Conservation (phyloP, 1,140 invertebrate genomes). For the Drosophila miranda region DNA sequence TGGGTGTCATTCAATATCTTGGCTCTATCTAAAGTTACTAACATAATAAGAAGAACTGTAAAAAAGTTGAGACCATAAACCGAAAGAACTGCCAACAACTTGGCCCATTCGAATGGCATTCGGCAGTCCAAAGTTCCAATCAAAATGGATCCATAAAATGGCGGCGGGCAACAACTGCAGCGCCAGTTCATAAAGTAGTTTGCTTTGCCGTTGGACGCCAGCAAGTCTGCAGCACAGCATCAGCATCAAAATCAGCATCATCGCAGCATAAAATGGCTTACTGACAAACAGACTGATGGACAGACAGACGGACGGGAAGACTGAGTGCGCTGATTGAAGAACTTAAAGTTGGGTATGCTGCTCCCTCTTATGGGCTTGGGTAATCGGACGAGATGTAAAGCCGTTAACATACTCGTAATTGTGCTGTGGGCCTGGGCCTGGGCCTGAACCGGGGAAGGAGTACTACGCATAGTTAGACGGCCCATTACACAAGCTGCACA, state of each 20-base stretch:
- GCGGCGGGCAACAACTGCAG: constrained; percentile 1
- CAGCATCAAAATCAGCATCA: constrained; percentile 45
- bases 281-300: constrained; percentile 25
- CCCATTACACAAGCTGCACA: constrained; percentile 69
- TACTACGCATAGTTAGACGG: constrained; percentile 52
- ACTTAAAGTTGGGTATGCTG: constrained; percentile 35
- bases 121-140: constrained; percentile 32
- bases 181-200: constrained; percentile 12
- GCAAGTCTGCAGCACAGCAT: constrained; percentile 41
- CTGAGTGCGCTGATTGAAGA: constrained; percentile 5
- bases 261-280: constrained; percentile 32
- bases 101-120: constrained; percentile 26
- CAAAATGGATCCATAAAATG: constrained; percentile 50
- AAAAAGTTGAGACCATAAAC: constrained; percentile 33
- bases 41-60: constrained; percentile 8
- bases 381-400: constrained; percentile 32
- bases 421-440: background rate
- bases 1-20: background rate
- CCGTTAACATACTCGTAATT: constrained; percentile 20
- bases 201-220: constrained; percentile 40
- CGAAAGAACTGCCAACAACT: constrained; percentile 24
- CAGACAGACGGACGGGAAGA: constrained; percentile 1
- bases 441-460: background rate
- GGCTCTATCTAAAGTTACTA: background rate
- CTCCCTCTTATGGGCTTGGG: constrained; percentile 10